These are phyloP conservation scores for Gopherus flavomarginatus DNA, from an alignment of 2,113 vertebrate species.

Conservation along the genomic window DNA sequence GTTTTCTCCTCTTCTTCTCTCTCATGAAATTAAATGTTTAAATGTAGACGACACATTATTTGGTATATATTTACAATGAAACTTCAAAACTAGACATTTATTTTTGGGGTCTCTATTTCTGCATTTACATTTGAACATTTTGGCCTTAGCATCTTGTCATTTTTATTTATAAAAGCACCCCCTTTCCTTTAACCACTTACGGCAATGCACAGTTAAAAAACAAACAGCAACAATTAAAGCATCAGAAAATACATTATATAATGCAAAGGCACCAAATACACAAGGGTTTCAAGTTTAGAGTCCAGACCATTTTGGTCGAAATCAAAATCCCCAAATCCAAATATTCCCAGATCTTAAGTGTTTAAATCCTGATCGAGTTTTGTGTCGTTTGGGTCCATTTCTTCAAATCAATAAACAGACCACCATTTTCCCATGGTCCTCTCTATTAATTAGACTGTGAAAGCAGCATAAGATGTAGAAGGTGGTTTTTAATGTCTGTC, in stretches of 20 bases:
- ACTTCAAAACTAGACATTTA: not conserved
- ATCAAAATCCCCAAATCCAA: not conserved
- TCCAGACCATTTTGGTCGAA: not conserved
- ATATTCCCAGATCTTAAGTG: not conserved
- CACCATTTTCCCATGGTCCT: not conserved
- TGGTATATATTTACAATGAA: not conserved
- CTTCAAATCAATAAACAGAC: not conserved
- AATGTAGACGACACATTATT: not conserved
- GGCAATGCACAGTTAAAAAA: not conserved
- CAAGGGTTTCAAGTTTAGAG: accelerated
- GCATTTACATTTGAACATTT: not conserved
- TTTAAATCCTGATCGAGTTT: not conserved
- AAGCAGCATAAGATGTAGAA: not conserved
- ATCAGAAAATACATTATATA: not conserved
- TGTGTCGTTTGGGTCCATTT: not conserved
- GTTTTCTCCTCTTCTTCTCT: not conserved
- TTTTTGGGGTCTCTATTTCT: not conserved
- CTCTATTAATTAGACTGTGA: not conserved
- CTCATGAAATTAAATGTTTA: not conserved
- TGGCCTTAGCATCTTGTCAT: not conserved
- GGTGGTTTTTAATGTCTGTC: not conserved
- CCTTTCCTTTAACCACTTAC: not conserved
- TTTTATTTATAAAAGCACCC: not conserved
- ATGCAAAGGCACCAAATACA: not conserved
- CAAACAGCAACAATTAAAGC: not conserved